These are phyloP conservation scores for Elephantulus edwardii DNA, from an alignment of 2,113 vertebrate species.

Conservation along the genomic window DNA sequence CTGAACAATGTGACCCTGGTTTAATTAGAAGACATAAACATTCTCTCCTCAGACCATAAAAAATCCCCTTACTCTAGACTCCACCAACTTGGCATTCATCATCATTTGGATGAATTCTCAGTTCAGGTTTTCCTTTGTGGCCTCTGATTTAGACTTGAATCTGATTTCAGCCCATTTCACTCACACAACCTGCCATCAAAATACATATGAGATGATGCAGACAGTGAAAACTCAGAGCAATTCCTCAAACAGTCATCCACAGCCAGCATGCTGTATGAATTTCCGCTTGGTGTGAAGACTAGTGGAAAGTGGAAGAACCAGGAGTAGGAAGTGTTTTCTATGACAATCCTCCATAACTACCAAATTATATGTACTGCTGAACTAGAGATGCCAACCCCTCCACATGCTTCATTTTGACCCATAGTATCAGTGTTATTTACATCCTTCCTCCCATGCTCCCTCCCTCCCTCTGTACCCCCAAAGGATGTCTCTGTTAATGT, in stretches of 20 bases:
- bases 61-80: not conserved
- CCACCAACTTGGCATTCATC: conserved; percentile 30
- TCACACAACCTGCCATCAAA: not conserved
- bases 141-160: conserved; percentile 11
- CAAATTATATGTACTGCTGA: not conserved
- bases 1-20: conserved; percentile 57
- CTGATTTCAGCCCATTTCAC: not conserved
- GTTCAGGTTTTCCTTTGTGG: not conserved
- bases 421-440: not conserved
- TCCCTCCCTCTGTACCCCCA: not conserved
- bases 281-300: not conserved
- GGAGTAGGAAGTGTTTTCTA: too few species aligned
- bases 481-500: not conserved
- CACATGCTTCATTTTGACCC: not conserved
- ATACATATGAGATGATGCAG: not conserved
- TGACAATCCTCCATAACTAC: not conserved
- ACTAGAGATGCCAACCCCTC: not conserved
- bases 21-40: conserved; percentile 55
- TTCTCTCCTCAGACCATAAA: not conserved
- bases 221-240: not conserved
- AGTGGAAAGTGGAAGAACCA: not conserved
- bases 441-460: not conserved
- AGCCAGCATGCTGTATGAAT: not conserved
- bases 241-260: not conserved
- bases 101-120: conserved; percentile 24